A percentile compares a stretch with the other conserved stretches of the same genome.
Conservation (phyloP, 2,888 invertebrate genomes). For the Oligia strigilis region DNA sequence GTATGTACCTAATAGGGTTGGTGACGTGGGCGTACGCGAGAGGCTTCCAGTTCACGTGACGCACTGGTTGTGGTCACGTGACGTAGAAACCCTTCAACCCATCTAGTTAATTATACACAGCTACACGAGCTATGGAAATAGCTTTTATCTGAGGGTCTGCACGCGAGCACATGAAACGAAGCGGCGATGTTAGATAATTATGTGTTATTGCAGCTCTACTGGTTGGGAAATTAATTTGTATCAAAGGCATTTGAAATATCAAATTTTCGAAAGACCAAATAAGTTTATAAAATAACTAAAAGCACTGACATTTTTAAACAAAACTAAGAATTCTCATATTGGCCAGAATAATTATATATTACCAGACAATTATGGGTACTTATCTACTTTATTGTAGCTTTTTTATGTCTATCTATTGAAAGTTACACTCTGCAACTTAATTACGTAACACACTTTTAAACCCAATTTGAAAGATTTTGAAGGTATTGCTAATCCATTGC, state of each 20-base stretch:
- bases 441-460: no score
- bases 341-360: background rate
- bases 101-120: constrained; percentile 58
- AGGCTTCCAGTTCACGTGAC: constrained; percentile 57
- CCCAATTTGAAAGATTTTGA: no score
- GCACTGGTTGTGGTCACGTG: constrained; percentile 46
- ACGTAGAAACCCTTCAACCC: constrained; percentile 60
- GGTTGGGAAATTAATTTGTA: constrained; percentile 16
- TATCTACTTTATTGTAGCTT: background rate
- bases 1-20: constrained; percentile 37
- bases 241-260: constrained; percentile 12
- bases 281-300: no score
- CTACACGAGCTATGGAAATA: constrained; percentile 50
- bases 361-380: background rate
- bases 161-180: constrained; percentile 46
- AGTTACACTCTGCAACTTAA: background rate
- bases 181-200: constrained; percentile 1
- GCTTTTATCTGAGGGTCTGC: constrained; percentile 49
- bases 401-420: background rate
- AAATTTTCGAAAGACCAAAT: constrained; percentile 6
- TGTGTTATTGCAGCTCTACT: constrained; percentile 29
- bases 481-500: no score
- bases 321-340: background rate
- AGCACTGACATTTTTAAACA: background rate
- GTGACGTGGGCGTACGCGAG: constrained; percentile 28